These are phyloP conservation scores for Leptobrachium leishanense DNA, from an alignment of 2,113 vertebrate genomes.

Conservation along the genomic window DNA sequence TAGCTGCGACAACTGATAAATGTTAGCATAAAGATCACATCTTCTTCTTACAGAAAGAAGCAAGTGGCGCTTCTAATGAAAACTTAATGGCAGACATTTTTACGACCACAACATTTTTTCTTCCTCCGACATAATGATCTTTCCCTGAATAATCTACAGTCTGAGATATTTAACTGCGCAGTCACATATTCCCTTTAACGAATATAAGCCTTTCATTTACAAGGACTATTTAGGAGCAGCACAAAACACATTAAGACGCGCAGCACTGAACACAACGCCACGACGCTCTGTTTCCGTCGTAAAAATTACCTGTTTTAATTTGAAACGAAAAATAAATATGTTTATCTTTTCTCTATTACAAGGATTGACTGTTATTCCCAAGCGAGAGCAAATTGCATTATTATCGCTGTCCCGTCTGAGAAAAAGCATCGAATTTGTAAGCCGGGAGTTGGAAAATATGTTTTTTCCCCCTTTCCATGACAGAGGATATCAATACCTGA, in stretches of 20 bases:
- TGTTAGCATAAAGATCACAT: no score
- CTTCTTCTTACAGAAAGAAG: not conserved
- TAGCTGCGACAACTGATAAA: no score
- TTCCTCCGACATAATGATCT: not conserved
- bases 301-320: slow-evolving; percentile 57
- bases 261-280: not conserved
- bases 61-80: not conserved
- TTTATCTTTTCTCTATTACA: slow-evolving; percentile 56
- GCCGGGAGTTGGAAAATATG: slow-evolving; percentile 57
- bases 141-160: not conserved
- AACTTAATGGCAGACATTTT: slow-evolving; percentile 31
- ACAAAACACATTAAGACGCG: slow-evolving; percentile 3
- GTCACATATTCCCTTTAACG: not conserved
- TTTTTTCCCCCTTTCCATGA: slow-evolving; percentile 56
- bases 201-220: slow-evolving; percentile 14
- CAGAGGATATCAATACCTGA: slow-evolving; percentile 62
- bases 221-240: not conserved
- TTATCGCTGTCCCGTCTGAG: slow-evolving; percentile 60
- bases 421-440: slow-evolving; percentile 58
- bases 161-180: not conserved
- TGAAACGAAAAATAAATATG: slow-evolving; percentile 50
- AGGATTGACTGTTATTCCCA: slow-evolving; percentile 58
- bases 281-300: not conserved
- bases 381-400: slow-evolving; percentile 63
- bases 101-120: not conserved